Evolutionary conservation across 2,113 vertebrate species (phyloP).

Genomic region (Halcyon senegalensis): DNA sequence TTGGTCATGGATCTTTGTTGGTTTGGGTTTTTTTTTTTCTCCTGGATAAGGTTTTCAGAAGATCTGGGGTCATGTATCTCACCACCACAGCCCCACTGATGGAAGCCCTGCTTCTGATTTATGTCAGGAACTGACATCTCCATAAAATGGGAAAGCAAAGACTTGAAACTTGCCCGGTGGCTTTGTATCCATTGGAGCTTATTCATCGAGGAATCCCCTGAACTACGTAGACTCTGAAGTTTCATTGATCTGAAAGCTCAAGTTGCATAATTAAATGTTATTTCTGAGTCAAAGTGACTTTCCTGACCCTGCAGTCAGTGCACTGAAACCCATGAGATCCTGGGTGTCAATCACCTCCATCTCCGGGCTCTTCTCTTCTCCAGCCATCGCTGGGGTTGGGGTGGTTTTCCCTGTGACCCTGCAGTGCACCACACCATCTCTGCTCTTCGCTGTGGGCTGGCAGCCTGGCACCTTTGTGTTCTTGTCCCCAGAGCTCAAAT

Average conservation of each 20-base stretch:
- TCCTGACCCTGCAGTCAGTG: rapidly evolving
- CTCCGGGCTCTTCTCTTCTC: background rate
- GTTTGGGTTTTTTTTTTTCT: background rate
- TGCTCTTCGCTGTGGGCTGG: background rate
- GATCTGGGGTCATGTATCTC: background rate
- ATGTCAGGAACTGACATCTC: background rate
- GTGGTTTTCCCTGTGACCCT: rapidly evolving
- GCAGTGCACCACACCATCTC: background rate
- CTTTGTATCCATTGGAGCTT: background rate
- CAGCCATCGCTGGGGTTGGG: rapidly evolving
- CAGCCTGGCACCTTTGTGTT: background rate
- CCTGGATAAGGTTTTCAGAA: background rate
- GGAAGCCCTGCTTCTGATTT: background rate
- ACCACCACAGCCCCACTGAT: background rate
- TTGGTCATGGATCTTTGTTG: background rate
- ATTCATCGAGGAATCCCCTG: background rate
- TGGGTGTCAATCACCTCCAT: too few relatives aligned
- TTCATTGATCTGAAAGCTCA: background rate
- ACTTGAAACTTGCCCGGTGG: background rate
- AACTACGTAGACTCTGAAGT: background rate
- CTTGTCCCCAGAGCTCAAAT: background rate
- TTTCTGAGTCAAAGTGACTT: background rate
- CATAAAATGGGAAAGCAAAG: background rate
- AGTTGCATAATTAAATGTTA: background rate
- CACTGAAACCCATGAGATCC: too few relatives aligned